Conservation (phyloP, 2,113 vertebrate species). For the Poecilia latipinna region DNA sequence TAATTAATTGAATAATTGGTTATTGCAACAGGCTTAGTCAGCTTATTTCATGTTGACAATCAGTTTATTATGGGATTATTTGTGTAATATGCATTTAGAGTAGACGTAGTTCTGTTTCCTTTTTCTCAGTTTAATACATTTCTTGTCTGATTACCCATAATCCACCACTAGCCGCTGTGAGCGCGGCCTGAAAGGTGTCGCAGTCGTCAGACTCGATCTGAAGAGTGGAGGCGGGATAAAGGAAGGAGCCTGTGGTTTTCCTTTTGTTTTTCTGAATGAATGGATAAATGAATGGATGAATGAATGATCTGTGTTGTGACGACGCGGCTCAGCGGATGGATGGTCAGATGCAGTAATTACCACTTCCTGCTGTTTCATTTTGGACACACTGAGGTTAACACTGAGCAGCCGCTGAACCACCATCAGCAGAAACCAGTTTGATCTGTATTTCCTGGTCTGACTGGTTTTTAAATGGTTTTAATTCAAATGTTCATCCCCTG, state of each 20-base stretch:
- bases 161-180: constrained; percentile 24
- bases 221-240: constrained; percentile 42
- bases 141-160: constrained; percentile 21
- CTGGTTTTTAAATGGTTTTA: no score
- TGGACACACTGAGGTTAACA: constrained; percentile 33
- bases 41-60: no score
- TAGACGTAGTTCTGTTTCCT: background rate
- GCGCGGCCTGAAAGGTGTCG: constrained; percentile 15
- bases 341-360: constrained; percentile 28
- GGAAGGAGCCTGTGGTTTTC: constrained; percentile 29
- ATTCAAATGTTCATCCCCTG: no score
- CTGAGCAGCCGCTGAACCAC: constrained; percentile 3
- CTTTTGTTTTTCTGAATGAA: no score
- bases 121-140: background rate
- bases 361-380: constrained; percentile 58
- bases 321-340: constrained; percentile 40
- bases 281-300: background rate
- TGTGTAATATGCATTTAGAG: background rate
- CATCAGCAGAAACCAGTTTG: background rate
- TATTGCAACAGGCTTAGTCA: no score
- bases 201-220: constrained; percentile 8
- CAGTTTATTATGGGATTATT: background rate
- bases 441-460: background rate
- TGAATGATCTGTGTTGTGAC: constrained; percentile 34
- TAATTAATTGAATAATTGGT: no score